A percentile compares a stretch with the other conserved stretches of the same genome.
phyloP scores from a whole-genome alignment of 2,113 vertebrate genomes.

The Xenopus tropicalis region UCB_Xtro_10.0 CM004446.2:20923001-20923500 shows the following conservation, averaged over 20 bases:
- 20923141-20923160: conserved; percentile 8
- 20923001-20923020: conserved; percentile 5
- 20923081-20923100: background rate
- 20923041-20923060: background rate
- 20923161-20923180: too few relatives aligned
- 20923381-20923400: conserved; percentile 52
- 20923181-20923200: background rate
- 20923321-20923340: conserved; percentile 75
- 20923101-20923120: background rate
- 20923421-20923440: conserved; percentile 89
- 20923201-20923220: conserved; percentile 56
- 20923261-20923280: conserved; percentile 81
- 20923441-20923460: conserved; percentile 49
- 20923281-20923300: conserved; percentile 80
- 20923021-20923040: background rate
- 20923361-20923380: conserved; percentile 60
- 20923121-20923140: background rate
- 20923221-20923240: conserved; percentile 64
- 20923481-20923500: background rate
- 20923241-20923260: conserved; percentile 82
- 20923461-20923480: conserved; percentile 7
- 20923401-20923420: conserved; percentile 72
- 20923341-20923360: conserved; percentile 76
- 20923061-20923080: background rate
- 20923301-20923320: conserved; percentile 78